Percentiles rank a stretch among this genome's conserved stretches.
Conservation (phyloP, 2,888 invertebrate genomes). For the Hedya salicella region DNA sequence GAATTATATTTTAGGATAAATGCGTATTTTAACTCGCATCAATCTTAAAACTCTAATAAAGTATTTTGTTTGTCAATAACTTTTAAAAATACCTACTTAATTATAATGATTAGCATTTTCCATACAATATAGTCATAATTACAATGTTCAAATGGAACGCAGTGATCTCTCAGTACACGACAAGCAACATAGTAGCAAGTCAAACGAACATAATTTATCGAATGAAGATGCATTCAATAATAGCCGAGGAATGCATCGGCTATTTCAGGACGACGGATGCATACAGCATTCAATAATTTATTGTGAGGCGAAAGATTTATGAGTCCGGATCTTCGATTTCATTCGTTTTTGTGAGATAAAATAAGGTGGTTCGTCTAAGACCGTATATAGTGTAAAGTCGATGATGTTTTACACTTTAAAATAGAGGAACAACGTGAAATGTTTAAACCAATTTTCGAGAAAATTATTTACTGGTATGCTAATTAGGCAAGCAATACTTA, state of each 20-base stretch:
- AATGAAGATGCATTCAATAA: conserved; percentile 30
- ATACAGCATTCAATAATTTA: conserved; percentile 14
- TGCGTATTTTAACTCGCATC: too few relatives aligned
- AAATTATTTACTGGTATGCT: too few relatives aligned
- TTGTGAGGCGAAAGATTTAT: conserved; percentile 29
- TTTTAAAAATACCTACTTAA: too few relatives aligned
- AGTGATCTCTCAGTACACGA: background rate
- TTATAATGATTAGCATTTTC: background rate
- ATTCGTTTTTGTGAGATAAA: conserved; percentile 10
- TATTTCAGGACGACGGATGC: conserved; percentile 38
- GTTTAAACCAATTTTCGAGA: too few relatives aligned
- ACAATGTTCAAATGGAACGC: background rate
- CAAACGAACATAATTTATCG: conserved; percentile 9
- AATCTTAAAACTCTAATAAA: too few relatives aligned
- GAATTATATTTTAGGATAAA: too few relatives aligned
- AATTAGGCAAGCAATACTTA: too few relatives aligned
- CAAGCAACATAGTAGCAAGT: conserved; percentile 15
- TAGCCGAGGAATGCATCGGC: conserved; percentile 18
- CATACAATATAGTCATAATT: background rate
- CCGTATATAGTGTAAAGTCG: too few relatives aligned
- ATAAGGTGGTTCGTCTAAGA: too few relatives aligned
- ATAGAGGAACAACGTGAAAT: background rate
- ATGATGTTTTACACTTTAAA: background rate
- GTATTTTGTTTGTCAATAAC: too few relatives aligned
- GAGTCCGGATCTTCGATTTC: conserved; percentile 36